Evolutionary conservation across 2,797 vertebrate species (phyloP).

Genomic region (Orientallactaga sibirica): DNA sequence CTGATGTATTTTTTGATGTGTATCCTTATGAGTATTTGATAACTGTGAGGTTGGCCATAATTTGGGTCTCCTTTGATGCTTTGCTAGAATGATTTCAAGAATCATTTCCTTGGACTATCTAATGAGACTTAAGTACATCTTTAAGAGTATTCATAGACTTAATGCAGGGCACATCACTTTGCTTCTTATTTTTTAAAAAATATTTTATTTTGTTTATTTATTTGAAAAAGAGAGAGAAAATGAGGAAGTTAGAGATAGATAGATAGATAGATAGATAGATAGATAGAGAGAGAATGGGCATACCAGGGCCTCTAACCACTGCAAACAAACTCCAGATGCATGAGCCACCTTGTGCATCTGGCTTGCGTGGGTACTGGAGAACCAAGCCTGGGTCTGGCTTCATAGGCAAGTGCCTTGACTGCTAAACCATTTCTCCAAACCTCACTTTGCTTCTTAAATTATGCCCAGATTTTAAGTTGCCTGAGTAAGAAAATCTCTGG

Average conservation of each 20-base stretch:
- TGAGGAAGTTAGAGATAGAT: no score
- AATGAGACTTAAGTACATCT: neutral
- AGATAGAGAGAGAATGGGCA: no score
- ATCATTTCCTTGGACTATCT: conserved; percentile 45
- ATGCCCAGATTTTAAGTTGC: conserved; percentile 5
- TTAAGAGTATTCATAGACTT: neutral
- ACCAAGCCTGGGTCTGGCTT: no score
- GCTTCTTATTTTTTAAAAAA: neutral
- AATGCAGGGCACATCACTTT: neutral
- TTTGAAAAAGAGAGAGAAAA: no score
- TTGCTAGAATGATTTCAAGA: conserved; percentile 40
- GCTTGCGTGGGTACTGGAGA: no score
- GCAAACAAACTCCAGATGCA: no score
- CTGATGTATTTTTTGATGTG: conserved; percentile 7
- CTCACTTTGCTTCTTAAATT: neutral
- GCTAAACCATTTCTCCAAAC: no score
- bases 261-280: no score
- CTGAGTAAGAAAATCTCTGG: neutral
- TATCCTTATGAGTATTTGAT: conserved; percentile 57
- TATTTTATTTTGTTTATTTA: no score
- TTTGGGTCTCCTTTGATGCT: conserved; percentile 40
- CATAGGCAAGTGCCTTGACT: no score
- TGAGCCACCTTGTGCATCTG: no score
- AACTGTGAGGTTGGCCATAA: neutral
- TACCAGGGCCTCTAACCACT: no score